A percentile compares a stretch with the other conserved stretches of the same genome.
Conservation (phyloP, 2,113 vertebrate genomes). For the Heptranchias perlo region DNA sequence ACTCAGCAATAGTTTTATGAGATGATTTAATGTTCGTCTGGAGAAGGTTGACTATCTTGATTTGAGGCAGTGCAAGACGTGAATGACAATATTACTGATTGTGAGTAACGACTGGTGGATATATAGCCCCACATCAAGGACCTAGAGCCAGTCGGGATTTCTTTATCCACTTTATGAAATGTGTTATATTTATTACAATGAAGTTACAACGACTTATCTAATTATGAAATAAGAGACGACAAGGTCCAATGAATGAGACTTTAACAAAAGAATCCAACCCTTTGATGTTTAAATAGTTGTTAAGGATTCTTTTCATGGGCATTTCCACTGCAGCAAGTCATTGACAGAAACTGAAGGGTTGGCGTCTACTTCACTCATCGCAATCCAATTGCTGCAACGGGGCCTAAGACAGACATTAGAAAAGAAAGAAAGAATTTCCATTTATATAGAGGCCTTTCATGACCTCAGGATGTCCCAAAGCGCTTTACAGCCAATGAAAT, state of each 20-base stretch:
- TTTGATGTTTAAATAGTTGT: background rate
- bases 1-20: background rate
- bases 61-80: too few relatives aligned
- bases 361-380: background rate
- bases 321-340: background rate
- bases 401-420: background rate
- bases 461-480: background rate
- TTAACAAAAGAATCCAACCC: background rate
- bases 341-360: background rate
- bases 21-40: background rate
- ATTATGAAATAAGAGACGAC: background rate
- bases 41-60: background rate
- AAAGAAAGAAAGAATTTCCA: background rate
- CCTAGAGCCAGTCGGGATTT: background rate
- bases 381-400: background rate
- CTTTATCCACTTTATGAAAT: background rate
- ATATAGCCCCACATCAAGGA: background rate
- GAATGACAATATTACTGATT: slow-evolving; percentile 5
- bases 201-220: background rate
- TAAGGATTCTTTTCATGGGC: background rate
- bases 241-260: background rate
- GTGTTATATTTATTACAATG: background rate
- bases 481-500: background rate
- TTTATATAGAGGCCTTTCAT: background rate
- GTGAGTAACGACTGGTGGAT: background rate